Conservation (phyloP, 1,140 invertebrate species). For the Conopomorpha cramerella region DNA sequence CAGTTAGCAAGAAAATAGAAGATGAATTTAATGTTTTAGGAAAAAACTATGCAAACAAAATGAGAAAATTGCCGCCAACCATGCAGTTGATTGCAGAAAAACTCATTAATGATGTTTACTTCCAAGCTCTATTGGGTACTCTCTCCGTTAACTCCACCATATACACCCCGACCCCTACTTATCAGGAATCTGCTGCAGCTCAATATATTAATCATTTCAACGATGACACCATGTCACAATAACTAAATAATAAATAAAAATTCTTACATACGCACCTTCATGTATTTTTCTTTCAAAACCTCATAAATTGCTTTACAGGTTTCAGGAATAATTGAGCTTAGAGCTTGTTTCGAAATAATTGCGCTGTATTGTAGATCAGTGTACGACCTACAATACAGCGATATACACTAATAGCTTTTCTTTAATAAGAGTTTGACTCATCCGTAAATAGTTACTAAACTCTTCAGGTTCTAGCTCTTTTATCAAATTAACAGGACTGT, state of each 20-base stretch:
- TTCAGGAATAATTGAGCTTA: background rate
- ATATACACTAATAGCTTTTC: no score
- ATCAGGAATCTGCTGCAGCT: background rate
- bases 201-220: background rate
- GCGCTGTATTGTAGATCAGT: background rate
- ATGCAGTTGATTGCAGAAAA: background rate
- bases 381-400: no score
- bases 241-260: no score
- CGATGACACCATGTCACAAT: background rate
- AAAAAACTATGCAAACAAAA: background rate
- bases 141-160: background rate
- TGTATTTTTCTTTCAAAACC: background rate
- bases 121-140: background rate
- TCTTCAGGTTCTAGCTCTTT: no score
- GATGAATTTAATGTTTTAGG: conserved; percentile 1
- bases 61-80: background rate
- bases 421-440: no score
- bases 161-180: background rate
- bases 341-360: background rate
- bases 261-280: background rate
- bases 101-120: background rate
- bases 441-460: no score
- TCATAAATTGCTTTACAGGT: conserved; percentile 1
- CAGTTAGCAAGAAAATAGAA: no score
- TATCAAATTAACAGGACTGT: no score